Percentiles rank a stretch among this genome's conserved stretches.
phyloP scores from a whole-genome alignment of 1,140 invertebrate species.

The Nebria ingens region DNA sequence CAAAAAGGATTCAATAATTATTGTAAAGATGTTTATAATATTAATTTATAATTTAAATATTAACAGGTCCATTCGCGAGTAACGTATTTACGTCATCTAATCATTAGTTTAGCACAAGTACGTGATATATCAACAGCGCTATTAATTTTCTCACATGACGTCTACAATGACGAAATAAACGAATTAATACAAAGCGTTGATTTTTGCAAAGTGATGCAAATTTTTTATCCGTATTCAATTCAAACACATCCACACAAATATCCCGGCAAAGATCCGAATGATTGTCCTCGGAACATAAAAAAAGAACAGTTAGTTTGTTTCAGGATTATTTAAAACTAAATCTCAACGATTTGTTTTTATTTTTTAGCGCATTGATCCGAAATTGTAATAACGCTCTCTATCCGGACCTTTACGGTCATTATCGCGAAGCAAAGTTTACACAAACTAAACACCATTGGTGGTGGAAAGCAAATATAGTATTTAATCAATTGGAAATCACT shows the following conservation, averaged over 20 bases:
- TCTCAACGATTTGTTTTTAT: conserved; percentile 10
- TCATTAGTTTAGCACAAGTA: conserved; percentile 83
- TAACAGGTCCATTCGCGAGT: conserved; percentile 83
- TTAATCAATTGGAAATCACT: conserved; percentile 65
- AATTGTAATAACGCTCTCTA: conserved; percentile 85
- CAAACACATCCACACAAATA: conserved; percentile 87
- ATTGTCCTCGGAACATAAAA: conserved; percentile 86
- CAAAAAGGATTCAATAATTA: too few species aligned
- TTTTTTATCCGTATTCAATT: conserved; percentile 94
- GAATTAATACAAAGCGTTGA: conserved; percentile 78
- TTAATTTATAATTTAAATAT: too few species aligned
- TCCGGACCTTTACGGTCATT: conserved; percentile 95
- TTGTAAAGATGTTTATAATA: too few species aligned
- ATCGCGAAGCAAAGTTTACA: conserved; percentile 91
- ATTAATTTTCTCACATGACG: conserved; percentile 92
- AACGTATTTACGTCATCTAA: conserved; percentile 83
- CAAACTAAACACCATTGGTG: conserved; percentile 99
- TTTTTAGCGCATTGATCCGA: conserved; percentile 63
- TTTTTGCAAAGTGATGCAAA: conserved; percentile 86
- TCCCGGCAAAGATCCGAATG: conserved; percentile 85
- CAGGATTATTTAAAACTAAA: too few species aligned
- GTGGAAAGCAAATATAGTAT: conserved; percentile 91
- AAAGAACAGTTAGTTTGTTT: conserved; percentile 70
- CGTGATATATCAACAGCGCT: conserved; percentile 78
- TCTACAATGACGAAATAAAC: conserved; percentile 87